Percentiles rank a stretch among this genome's conserved stretches.
Evolutionary conservation across 2,888 invertebrate genomes (phyloP).

Genomic region (Parnassius glacialis): DNA sequence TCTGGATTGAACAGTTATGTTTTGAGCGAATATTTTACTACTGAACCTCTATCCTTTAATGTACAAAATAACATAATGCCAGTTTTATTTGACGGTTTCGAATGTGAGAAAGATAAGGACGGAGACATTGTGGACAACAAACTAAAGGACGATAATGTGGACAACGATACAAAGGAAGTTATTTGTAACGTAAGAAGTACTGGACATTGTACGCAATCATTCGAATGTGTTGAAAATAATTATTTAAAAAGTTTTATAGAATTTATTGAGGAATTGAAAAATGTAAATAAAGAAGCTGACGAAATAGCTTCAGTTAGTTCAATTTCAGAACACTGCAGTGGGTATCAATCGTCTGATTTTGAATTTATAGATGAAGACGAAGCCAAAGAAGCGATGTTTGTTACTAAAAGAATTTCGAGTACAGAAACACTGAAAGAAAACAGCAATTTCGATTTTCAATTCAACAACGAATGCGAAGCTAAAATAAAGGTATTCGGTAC

Average conservation of each 20-base stretch:
- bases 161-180: too few relatives aligned
- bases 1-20: neutral
- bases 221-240: neutral
- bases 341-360: conserved; percentile 64
- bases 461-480: conserved; percentile 43
- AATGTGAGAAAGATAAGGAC: neutral
- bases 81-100: neutral
- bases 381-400: conserved; percentile 27
- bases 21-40: neutral
- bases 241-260: neutral
- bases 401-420: neutral
- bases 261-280: neutral
- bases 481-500: conserved; percentile 13
- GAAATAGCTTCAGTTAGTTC: conserved; percentile 15
- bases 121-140: too few relatives aligned
- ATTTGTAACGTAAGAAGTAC: too few relatives aligned
- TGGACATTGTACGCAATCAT: too few relatives aligned
- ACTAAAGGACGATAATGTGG: too few relatives aligned
- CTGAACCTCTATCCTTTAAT: neutral
- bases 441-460: neutral
- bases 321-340: conserved; percentile 33
- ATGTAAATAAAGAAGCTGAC: conserved; percentile 9
- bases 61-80: neutral
- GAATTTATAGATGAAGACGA: conserved; percentile 53
- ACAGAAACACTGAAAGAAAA: neutral